Percentiles rank a stretch among this genome's conserved stretches.
These are phyloP conservation scores for Ctenoplectra terminalis DNA, from an alignment of 1,140 invertebrate species.

Conservation along the genomic window DNA sequence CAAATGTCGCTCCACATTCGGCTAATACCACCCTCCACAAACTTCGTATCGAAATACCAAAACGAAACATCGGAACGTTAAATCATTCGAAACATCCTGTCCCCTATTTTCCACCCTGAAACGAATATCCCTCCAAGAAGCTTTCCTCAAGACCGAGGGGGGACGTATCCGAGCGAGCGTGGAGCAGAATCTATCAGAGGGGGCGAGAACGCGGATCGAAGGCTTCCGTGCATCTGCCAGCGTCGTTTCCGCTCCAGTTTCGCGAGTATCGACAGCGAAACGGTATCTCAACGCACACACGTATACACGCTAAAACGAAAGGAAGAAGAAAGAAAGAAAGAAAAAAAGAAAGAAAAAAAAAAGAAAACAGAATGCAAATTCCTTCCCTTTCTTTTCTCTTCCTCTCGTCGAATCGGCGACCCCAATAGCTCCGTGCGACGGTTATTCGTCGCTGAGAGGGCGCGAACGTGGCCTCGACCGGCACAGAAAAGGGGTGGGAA, in stretches of 20 bases:
- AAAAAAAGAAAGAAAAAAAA: constrained; percentile 37
- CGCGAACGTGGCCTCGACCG: constrained; percentile 48
- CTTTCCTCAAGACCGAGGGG: constrained; percentile 34
- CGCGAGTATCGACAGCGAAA: constrained; percentile 53
- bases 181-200: not conserved
- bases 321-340: not conserved
- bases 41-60: not conserved
- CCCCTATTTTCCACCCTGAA: not conserved
- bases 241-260: constrained; percentile 80
- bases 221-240: constrained; percentile 74
- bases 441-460: constrained; percentile 70
- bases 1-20: too few species aligned
- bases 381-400: constrained; percentile 57
- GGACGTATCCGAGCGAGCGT: not conserved
- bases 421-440: constrained; percentile 75
- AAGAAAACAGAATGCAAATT: constrained; percentile 80
- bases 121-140: constrained; percentile 30
- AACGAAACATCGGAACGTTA: constrained; percentile 24
- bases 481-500: constrained; percentile 52
- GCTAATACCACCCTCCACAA: too few species aligned
- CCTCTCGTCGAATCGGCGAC: constrained; percentile 49
- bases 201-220: constrained; percentile 33
- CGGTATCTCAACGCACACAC: not conserved
- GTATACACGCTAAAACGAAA: too few species aligned
- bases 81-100: not conserved